Evolutionary conservation across 2,113 vertebrate species (phyloP).

Genomic region (Platanista minor): DNA sequence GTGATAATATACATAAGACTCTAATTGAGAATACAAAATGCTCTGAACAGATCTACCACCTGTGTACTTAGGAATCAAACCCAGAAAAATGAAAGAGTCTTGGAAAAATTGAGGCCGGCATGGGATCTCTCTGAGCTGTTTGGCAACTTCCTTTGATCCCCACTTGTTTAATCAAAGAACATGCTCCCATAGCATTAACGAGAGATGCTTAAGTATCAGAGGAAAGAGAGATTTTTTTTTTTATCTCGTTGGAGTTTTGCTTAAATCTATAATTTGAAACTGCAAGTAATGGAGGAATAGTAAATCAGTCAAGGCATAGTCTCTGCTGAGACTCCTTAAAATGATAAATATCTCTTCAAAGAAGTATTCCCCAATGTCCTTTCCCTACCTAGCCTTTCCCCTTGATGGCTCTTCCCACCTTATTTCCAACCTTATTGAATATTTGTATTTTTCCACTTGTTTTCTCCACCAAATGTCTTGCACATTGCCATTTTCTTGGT

Average conservation of each 20-base stretch:
- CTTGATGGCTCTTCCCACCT: neutral
- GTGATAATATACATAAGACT: neutral
- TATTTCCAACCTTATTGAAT: neutral
- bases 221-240: neutral
- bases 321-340: constrained; percentile 12
- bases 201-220: constrained; percentile 51
- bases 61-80: neutral
- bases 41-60: neutral
- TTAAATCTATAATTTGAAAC: constrained; percentile 40
- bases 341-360: constrained; percentile 24
- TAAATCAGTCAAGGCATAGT: neutral
- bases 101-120: neutral
- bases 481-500: neutral
- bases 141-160: constrained; percentile 39
- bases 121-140: constrained; percentile 21
- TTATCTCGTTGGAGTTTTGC: constrained; percentile 21
- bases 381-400: neutral
- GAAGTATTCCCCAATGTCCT: neutral
- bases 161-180: constrained; percentile 58
- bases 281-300: neutral
- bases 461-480: neutral
- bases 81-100: constrained; percentile 45
- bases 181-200: constrained; percentile 8
- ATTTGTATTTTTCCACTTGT: neutral
- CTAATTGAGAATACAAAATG: constrained; percentile 8